Conservation (phyloP, 1,140 invertebrate species). For the Sipha flava region DNA sequence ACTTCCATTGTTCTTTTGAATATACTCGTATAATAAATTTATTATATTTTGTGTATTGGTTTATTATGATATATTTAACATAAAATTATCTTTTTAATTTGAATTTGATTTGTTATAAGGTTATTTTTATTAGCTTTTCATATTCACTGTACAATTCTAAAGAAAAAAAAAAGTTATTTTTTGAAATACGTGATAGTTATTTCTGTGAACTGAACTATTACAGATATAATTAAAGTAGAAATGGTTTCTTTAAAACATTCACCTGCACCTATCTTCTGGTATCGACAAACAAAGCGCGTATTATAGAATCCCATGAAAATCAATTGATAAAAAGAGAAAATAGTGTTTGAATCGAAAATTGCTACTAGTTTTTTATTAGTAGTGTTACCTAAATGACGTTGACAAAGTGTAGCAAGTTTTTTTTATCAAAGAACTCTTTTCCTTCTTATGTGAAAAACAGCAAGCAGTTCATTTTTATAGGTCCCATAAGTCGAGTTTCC, state of each 20-base stretch:
- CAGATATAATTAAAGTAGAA: no score
- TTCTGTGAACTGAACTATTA: no score
- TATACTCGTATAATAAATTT: no score
- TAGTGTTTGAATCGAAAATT: background rate
- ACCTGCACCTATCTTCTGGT: no score
- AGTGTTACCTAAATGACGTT: background rate
- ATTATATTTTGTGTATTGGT: background rate
- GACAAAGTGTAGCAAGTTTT: background rate
- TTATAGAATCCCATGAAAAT: background rate
- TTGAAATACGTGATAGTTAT: no score
- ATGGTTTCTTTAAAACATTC: no score
- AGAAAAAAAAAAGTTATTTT: no score
- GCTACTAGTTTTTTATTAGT: constrained; percentile 1
- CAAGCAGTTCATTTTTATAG: constrained; percentile 25
- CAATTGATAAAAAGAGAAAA: background rate
- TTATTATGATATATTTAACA: background rate
- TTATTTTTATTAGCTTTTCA: no score
- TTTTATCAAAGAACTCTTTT: background rate
- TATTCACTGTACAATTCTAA: no score
- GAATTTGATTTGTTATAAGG: no score
- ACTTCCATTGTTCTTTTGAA: no score
- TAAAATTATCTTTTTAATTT: background rate
- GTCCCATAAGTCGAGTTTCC: constrained; percentile 4
- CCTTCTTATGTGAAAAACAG: background rate
- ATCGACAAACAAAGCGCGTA: no score